phyloP scores from a whole-genome alignment of 2,888 invertebrate genomes.

The Schizaphis graminum region DNA sequence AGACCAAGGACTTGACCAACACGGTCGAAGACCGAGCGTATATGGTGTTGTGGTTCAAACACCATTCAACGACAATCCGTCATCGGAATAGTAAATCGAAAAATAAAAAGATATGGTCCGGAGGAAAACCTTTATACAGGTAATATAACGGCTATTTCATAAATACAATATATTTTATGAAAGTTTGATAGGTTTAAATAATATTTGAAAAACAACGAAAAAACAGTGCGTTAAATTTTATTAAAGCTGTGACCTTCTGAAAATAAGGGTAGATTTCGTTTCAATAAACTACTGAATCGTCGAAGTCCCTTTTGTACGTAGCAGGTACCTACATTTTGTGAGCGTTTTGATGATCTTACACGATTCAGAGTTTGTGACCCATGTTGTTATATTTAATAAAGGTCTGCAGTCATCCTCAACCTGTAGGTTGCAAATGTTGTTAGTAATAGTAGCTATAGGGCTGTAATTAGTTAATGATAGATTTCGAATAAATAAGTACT shows the following conservation, averaged over 20 bases:
- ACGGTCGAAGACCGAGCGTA: slow-evolving; percentile 65
- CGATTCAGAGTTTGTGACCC: not conserved
- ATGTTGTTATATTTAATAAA: not conserved
- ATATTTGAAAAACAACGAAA: not conserved
- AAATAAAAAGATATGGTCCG: slow-evolving; percentile 38
- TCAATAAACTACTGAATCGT: not conserved
- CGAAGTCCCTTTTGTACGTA: not conserved
- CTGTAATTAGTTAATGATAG: not conserved
- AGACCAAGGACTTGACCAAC: slow-evolving; percentile 19
- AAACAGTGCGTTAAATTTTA: not conserved
- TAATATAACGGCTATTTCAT: not conserved
- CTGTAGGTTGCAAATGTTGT: not conserved
- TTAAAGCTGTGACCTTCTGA: not conserved
- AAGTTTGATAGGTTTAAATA: not conserved
- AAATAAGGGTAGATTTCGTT: not conserved
- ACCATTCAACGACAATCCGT: slow-evolving; percentile 37
- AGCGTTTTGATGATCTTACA: not conserved
- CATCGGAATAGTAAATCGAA: slow-evolving; percentile 44
- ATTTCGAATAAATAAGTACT: not conserved
- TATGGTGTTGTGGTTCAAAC: slow-evolving; percentile 67
- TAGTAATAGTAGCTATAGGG: not conserved
- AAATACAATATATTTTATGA: not conserved
- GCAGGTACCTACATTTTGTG: not conserved
- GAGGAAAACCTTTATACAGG: slow-evolving; percentile 67
- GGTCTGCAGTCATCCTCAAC: not conserved